Percentiles rank a stretch among this genome's conserved stretches.
These are phyloP conservation scores for Scylla paramamosain DNA, from an alignment of 1,140 invertebrate species.

Conservation along the genomic window DNA sequence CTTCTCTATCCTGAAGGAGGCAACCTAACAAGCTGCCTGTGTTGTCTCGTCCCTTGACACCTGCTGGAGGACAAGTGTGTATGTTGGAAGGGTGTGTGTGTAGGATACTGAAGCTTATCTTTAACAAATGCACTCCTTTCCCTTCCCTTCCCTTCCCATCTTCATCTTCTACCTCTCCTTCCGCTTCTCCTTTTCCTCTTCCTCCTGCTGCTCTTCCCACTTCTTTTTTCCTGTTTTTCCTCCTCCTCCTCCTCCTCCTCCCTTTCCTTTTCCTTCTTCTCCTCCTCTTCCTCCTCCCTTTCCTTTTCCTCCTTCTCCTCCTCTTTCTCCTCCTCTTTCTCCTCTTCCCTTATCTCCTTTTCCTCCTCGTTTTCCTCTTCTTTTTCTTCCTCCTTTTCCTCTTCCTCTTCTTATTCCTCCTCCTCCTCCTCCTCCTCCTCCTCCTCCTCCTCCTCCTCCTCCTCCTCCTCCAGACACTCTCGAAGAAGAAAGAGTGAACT, in stretches of 20 bases:
- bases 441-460: not conserved
- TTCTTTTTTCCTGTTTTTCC: no score
- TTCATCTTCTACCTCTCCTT: not conserved
- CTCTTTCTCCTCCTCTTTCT: not conserved
- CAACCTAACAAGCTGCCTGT: not conserved
- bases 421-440: not conserved
- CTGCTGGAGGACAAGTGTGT: not conserved
- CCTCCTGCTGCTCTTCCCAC: no score
- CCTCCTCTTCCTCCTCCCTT: not conserved
- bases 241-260: not conserved
- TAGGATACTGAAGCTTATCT: not conserved
- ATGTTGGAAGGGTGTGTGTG: not conserved
- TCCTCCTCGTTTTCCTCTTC: not conserved
- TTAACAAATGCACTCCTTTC: not conserved
- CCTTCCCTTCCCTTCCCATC: not conserved
- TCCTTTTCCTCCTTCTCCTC: not conserved
- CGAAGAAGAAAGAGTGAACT: not conserved
- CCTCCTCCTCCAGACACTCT: not conserved
- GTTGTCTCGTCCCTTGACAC: not conserved
- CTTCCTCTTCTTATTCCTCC: not conserved
- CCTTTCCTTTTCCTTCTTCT: not conserved
- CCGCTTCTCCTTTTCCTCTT: no score
- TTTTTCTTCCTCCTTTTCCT: not conserved
- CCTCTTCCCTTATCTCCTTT: not conserved
- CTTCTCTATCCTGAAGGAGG: not conserved